Evolutionary conservation across 2,113 vertebrate genomes (phyloP), one percentile per base, ranked within the genome.

Genomic region (Poeciliopsis prolifica): DNA sequence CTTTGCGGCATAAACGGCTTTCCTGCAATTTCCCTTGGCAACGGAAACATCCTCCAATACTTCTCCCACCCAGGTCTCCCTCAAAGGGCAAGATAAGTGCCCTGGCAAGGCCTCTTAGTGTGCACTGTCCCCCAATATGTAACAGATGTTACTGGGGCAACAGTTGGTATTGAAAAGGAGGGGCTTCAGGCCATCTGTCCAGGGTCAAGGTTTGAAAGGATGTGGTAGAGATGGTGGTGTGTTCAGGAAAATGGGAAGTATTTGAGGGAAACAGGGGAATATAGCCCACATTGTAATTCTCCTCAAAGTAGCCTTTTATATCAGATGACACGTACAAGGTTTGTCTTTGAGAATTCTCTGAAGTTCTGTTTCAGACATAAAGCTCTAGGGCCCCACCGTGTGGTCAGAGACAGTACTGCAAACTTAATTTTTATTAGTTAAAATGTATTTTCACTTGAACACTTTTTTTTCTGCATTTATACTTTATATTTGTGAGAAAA

Each of bases 141-240:
- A 92, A 94, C 95, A 95, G 95, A 95, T 95, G 95, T 94, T 94
- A 92, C 83, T 90, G 87, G 86, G 94, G 93, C 95, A 95, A 95
- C 95, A 95, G 94, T 95, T 95, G 93, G 94, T 92, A 94, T 85
- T 89, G 86, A 86, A 89, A 74, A 89, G 94, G 95, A 91, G 91
- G 92, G 89, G 91, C 91, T 94, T 89, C 77, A 85, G 87, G 87
- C 95, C 95, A 95, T 95, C 95, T 95, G 95, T 93, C 93, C 89
- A 92, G 93, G 94, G 94, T 95, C 93, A 95, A 93, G 91, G 84
- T 93, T 94, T 94, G 88, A 94, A 92, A 88, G 87, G 88, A 82
- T 84, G 77, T 88, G 88, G 90, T 72, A 66, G 85, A 79, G 85
- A 88, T 82, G 87, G 89, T 92, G 87, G 88, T 88, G 92, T 86